Percentiles rank a stretch among this genome's conserved stretches.
Conservation (phyloP, 2,888 invertebrate genomes). For the Yponomeuta malinellus region DNA sequence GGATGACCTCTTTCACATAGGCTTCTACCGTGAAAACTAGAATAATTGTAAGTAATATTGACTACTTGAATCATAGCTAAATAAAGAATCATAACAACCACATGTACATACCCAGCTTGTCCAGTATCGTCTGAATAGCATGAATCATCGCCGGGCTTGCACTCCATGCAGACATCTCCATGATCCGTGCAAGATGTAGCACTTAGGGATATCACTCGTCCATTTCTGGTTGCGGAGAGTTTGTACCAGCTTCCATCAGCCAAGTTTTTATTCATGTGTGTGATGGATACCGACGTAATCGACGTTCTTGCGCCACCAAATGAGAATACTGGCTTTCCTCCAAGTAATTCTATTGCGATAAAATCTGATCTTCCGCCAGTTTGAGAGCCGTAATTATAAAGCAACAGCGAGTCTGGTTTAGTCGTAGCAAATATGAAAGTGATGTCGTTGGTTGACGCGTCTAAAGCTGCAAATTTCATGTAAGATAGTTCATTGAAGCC, state of each 20-base stretch:
- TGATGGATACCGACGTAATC: constrained; percentile 86
- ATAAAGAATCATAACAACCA: constrained; percentile 20
- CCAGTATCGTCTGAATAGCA: constrained; percentile 93
- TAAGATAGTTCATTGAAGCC: constrained; percentile 93
- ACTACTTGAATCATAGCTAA: constrained; percentile 62
- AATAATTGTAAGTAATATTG: no score
- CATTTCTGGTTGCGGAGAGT: constrained; percentile 92
- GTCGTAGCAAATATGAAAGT: constrained; percentile 93
- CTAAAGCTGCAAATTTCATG: constrained; percentile 90
- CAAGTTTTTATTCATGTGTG: constrained; percentile 78
- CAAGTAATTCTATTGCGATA: constrained; percentile 91
- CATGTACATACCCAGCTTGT: constrained; percentile 85
- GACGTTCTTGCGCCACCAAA: constrained; percentile 93
- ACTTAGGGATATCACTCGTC: constrained; percentile 89
- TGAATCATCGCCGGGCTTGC: constrained; percentile 85
- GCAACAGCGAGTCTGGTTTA: constrained; percentile 88
- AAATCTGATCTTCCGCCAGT: constrained; percentile 94
- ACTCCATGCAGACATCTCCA: constrained; percentile 90
- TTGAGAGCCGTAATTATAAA: constrained; percentile 93
- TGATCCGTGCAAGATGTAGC: constrained; percentile 88
- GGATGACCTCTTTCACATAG: no score
- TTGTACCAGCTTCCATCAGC: constrained; percentile 95
- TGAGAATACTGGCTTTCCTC: constrained; percentile 90
- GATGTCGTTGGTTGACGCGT: constrained; percentile 93
- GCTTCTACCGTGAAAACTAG: no score